Percentiles rank a stretch among this genome's conserved stretches.
phyloP scores from a whole-genome alignment of 2,888 invertebrate genomes.

The Apamea epomidion region DNA sequence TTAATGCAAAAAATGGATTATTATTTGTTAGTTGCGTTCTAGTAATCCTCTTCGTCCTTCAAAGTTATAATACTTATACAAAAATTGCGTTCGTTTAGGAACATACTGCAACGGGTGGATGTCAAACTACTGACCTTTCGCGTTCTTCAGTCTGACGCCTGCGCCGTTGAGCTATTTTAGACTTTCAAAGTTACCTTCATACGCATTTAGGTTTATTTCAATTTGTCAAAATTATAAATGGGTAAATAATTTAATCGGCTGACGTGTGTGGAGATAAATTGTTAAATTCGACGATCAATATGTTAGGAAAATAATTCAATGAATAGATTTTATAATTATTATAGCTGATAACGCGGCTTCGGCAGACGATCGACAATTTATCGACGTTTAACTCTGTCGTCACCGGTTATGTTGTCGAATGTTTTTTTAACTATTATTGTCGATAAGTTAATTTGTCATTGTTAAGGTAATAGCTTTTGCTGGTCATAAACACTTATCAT shows the following conservation, averaged over 20 bases:
- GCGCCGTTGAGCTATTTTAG: conserved; percentile 4
- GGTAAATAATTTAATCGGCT: conserved; percentile 12
- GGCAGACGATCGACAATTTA: conserved; percentile 35
- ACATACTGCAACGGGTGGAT: conserved; percentile 6
- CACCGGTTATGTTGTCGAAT: neutral
- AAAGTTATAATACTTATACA: neutral
- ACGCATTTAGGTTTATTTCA: conserved; percentile 1
- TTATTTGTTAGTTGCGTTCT: neutral
- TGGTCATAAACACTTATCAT: neutral
- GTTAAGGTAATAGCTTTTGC: neutral
- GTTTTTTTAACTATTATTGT: neutral
- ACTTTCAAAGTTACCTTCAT: conserved; percentile 9
- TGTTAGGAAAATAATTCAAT: conserved; percentile 25
- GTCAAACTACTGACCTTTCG: conserved; percentile 5
- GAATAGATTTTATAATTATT: conserved; percentile 12
- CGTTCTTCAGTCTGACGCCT: conserved; percentile 24
- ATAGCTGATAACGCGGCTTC: conserved; percentile 34
- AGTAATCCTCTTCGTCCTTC: neutral
- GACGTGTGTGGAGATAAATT: conserved; percentile 19
- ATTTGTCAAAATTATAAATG: conserved; percentile 29
- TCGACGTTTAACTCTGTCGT: conserved; percentile 1
- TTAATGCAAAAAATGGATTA: neutral
- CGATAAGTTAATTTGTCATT: conserved; percentile 1
- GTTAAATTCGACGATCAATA: conserved; percentile 23
- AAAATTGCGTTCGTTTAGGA: neutral